Evolutionary conservation across 1,140 invertebrate species (phyloP).

Genomic region (Diorhabda elongata): DNA sequence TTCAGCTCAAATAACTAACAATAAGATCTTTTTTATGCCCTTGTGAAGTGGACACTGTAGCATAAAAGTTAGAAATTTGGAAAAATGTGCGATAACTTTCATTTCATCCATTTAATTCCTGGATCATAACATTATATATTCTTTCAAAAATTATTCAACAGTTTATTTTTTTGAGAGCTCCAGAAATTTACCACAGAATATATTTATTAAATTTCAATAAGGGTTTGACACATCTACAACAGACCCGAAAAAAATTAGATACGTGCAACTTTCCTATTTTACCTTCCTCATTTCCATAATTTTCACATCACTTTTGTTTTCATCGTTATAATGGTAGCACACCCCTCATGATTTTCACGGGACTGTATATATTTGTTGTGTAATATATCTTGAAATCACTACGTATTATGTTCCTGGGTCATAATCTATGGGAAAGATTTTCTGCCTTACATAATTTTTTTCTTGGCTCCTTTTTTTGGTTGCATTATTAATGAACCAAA

Average conservation of each 20-base stretch:
- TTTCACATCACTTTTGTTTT: conserved; percentile 1
- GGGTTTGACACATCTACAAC: not conserved
- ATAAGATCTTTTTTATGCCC: too few species aligned
- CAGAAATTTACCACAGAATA: too few species aligned
- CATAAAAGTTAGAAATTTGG: too few species aligned
- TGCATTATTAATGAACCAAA: not conserved
- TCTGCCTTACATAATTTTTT: not conserved
- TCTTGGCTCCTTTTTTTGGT: not conserved
- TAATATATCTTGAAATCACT: conserved; percentile 3
- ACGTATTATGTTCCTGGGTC: not conserved
- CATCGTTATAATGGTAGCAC: not conserved
- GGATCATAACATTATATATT: too few species aligned
- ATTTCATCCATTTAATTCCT: too few species aligned
- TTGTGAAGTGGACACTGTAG: too few species aligned
- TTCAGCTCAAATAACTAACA: too few species aligned
- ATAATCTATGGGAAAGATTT: not conserved
- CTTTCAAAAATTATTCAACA: too few species aligned
- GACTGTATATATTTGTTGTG: not conserved
- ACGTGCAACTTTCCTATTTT: not conserved
- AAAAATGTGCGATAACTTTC: too few species aligned
- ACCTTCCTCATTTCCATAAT: not conserved
- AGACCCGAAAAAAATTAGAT: not conserved
- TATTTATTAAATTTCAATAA: not conserved
- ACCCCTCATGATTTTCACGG: not conserved
- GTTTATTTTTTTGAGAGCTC: too few species aligned